Percentiles rank a stretch among this genome's conserved stretches.
phyloP scores from a whole-genome alignment of 2,797 vertebrate genomes.

The Arrhamphus sclerolepis region DNA sequence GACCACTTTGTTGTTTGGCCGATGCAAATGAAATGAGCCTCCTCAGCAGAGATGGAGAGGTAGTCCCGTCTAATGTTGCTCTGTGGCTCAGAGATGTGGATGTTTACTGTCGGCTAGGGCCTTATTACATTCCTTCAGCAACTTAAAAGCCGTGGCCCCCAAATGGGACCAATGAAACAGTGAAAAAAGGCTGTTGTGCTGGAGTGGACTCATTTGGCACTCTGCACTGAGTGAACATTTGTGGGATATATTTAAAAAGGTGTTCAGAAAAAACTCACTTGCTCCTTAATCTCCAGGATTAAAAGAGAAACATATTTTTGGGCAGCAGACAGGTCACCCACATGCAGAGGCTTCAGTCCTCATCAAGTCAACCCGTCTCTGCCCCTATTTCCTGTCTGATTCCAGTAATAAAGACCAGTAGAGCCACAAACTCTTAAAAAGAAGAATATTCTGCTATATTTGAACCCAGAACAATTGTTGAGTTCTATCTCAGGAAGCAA shows the following conservation, averaged over 20 bases:
- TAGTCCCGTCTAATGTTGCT: constrained; percentile 39
- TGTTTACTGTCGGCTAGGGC: constrained; percentile 69
- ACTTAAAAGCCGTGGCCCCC: constrained; percentile 75
- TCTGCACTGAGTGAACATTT: constrained; percentile 48
- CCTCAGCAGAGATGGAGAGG: constrained; percentile 40
- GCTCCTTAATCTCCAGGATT: too few species aligned
- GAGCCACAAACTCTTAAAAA: too few species aligned
- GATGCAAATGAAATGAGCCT: constrained; percentile 70
- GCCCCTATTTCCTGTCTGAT: background rate
- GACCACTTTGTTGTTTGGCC: constrained; percentile 57
- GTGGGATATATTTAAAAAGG: constrained; percentile 31
- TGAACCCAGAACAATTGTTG: too few species aligned
- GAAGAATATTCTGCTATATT: too few species aligned
- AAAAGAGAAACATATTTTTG: too few species aligned
- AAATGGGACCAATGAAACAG: constrained; percentile 74
- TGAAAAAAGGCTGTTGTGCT: constrained; percentile 67
- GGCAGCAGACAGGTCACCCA: too few species aligned
- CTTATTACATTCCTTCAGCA: constrained; percentile 74
- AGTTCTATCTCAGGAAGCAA: constrained; percentile 1
- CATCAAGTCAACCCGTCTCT: too few species aligned
- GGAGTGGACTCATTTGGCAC: constrained; percentile 68
- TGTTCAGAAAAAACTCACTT: constrained; percentile 30
- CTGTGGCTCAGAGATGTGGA: constrained; percentile 43
- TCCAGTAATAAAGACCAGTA: constrained; percentile 4
- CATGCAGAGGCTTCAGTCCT: too few species aligned